Conservation (phyloP, 2,797 vertebrate species). For the Xenentodon cancila region DNA sequence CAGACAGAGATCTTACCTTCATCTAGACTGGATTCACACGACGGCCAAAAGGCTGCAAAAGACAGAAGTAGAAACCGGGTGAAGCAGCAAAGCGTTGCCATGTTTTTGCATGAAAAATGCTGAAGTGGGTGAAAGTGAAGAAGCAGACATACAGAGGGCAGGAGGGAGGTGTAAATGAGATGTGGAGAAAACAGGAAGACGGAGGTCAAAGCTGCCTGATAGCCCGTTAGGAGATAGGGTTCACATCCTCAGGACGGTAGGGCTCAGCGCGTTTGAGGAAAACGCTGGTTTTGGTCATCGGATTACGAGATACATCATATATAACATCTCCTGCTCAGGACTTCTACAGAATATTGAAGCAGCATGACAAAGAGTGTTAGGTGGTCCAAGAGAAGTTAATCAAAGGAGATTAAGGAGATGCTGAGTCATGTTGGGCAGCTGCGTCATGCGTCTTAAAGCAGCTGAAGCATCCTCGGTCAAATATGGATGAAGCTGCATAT, state of each 20-base stretch:
- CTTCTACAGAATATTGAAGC: conserved; percentile 23
- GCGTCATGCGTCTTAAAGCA: neutral
- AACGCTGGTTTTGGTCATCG: neutral
- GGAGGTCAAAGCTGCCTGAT: conserved; percentile 70
- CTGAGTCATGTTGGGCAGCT: no score
- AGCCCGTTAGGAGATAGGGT: conserved; percentile 57
- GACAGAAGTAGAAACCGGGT: conserved; percentile 15
- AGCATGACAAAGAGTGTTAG: neutral
- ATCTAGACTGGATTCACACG: conserved; percentile 27
- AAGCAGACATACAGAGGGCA: neutral
- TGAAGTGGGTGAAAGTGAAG: neutral
- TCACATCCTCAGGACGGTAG: neutral
- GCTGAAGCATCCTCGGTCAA: neutral
- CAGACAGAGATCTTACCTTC: conserved; percentile 59
- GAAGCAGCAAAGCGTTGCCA: conserved; percentile 38
- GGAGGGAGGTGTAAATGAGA: conserved; percentile 4
- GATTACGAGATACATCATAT: neutral
- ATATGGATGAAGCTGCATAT: neutral
- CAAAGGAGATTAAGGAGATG: neutral
- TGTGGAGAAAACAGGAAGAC: conserved; percentile 74
- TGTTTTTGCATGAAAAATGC: conserved; percentile 26
- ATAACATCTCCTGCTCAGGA: neutral
- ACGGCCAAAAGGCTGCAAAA: conserved; percentile 17
- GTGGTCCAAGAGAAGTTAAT: neutral
- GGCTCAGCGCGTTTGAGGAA: neutral